phyloP scores from a whole-genome alignment of 2,888 invertebrate species.

The Lithophane semibrunnea region DNA sequence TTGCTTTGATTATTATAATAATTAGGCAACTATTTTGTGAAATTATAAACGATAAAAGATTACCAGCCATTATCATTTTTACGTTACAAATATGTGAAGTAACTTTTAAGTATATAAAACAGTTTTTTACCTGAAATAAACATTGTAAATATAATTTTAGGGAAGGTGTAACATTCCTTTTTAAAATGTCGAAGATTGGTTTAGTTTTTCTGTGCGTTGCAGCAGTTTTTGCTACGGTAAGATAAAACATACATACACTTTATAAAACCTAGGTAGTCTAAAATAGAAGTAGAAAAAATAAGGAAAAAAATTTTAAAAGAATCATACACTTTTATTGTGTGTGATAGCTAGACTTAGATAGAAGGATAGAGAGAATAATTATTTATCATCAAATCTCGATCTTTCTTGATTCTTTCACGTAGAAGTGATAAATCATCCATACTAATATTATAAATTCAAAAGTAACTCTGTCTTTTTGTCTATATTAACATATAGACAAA shows the following conservation, averaged over 20 bases:
- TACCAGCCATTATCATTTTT: conserved; percentile 32
- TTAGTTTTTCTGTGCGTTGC: conserved; percentile 35
- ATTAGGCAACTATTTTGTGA: conserved; percentile 39
- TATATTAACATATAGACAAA: no score
- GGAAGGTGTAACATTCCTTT: conserved; percentile 33
- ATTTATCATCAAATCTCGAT: neutral
- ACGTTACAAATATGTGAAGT: conserved; percentile 55
- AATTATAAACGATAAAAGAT: conserved; percentile 45
- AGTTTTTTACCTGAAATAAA: conserved; percentile 39
- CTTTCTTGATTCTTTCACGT: neutral
- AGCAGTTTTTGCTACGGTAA: conserved; percentile 56
- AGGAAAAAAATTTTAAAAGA: no score
- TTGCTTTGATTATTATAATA: conserved; percentile 4
- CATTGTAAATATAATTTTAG: conserved; percentile 65
- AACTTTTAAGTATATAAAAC: conserved; percentile 64
- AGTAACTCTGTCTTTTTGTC: no score
- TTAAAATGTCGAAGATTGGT: conserved; percentile 55
- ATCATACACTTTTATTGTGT: neutral
- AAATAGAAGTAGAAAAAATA: neutral
- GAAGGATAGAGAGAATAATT: neutral
- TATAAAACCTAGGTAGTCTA: neutral
- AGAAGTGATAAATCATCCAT: conserved; percentile 12
- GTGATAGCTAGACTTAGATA: no score
- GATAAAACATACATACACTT: conserved; percentile 13
- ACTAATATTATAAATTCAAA: no score